Evolutionary conservation across 2,113 vertebrate genomes (phyloP), one percentile per base, ranked within the genome.

Genomic region (Brachypodius melanocephalos): DNA sequence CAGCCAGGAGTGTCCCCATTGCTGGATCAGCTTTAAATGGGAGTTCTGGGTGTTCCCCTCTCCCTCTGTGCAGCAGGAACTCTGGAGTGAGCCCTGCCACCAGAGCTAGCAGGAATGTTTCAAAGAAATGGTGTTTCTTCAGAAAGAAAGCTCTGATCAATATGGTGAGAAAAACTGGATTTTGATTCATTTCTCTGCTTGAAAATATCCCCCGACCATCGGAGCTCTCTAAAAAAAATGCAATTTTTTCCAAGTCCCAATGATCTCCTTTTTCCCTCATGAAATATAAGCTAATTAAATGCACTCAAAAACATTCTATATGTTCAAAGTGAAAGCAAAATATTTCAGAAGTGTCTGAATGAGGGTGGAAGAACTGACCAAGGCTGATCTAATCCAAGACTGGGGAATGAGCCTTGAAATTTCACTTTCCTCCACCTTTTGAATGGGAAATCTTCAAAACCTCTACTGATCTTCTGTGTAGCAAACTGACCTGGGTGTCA

Each of bases 351-450:
- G 67, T 22, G 52, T 82, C 74, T 93, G 90, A 81, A 67, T 46
- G 40, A 78, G 58, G 40, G 45, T 90, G 91, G 94, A 95, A 95
- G 85, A 93, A 93, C 48, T 90, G 91, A 92, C 83, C 10, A 14
- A 73, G 59, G 79, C 75, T 93, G 94, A 89, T 63, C 82, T 92
- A 85, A 88, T 75, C 75, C 66, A 78, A 67, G 85, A 45, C 17
- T 82, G 68, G 75, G 75, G 85, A 90, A 87, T 0, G 10, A 75
- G 71, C 62, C 82, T 92, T 65, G 67, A 90, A 65, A n/a, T 51
- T 4, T 78, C 22, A 5, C 51, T 72, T 31, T 7, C 5, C 8
- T 18, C 9, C 9, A 5, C 19, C 19, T 58, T 85, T 79, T 29
- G 17, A 42, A 88, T 15, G 5, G 48, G 14, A 61, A 24, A 4